Conservation (phyloP, 1,140 invertebrate species). For the Spodoptera frugiperda region DNA sequence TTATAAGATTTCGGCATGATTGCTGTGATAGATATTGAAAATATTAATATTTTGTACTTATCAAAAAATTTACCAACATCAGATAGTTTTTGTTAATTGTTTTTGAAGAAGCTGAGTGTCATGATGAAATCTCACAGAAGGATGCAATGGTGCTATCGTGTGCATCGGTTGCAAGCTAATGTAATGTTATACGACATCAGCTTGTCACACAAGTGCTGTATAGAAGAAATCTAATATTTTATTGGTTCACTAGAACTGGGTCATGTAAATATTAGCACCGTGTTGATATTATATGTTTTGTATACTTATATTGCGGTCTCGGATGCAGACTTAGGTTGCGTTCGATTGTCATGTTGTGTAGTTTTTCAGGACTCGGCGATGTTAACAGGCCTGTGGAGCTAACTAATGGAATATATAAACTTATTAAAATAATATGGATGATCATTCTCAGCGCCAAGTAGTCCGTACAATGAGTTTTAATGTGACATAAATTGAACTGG, state of each 20-base stretch:
- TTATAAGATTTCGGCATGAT: slow-evolving; percentile 53
- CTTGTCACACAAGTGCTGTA: slow-evolving; percentile 15
- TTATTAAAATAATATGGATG: slow-evolving; percentile 10
- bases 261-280: slow-evolving; percentile 47
- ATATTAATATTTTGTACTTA: slow-evolving; percentile 62
- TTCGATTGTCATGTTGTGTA: neutral
- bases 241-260: slow-evolving; percentile 25
- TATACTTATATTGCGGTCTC: slow-evolving; percentile 22
- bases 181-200: slow-evolving; percentile 2
- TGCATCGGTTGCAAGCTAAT: slow-evolving; percentile 34
- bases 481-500: slow-evolving; percentile 27
- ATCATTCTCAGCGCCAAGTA: slow-evolving; percentile 13
- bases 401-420: slow-evolving; percentile 13
- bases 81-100: slow-evolving; percentile 22
- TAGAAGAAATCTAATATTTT: slow-evolving; percentile 20
- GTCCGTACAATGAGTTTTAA: slow-evolving; percentile 25
- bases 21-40: slow-evolving; percentile 60
- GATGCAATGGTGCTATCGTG: slow-evolving; percentile 37
- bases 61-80: slow-evolving; percentile 42
- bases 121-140: slow-evolving; percentile 37
- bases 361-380: slow-evolving; percentile 4
- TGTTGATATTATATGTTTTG: slow-evolving; percentile 71
- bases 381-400: slow-evolving; percentile 14
- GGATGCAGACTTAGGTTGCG: slow-evolving; percentile 3
- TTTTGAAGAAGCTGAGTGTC: slow-evolving; percentile 14